These are phyloP conservation scores for Indicator maculatus DNA, from an alignment of 2,113 vertebrate species.

Conservation along the genomic window DNA sequence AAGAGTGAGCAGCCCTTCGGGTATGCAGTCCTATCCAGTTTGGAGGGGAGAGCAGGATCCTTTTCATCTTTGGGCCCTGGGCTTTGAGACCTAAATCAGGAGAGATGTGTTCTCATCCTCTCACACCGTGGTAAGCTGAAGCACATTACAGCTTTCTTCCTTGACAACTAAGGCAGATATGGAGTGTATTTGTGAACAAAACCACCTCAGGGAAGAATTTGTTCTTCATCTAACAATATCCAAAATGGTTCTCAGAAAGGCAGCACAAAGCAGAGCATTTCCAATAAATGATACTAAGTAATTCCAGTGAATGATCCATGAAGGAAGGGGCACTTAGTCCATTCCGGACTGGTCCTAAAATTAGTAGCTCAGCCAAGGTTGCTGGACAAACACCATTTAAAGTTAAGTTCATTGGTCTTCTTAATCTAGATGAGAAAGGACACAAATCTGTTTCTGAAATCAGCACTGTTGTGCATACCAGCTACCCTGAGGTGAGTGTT, in stretches of 20 bases:
- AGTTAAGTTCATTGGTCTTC: background rate
- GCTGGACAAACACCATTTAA: background rate
- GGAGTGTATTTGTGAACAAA: slow-evolving; percentile 25
- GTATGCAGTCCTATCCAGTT: background rate
- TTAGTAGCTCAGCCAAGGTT: slow-evolving; percentile 10
- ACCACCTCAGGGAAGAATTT: slow-evolving; percentile 55
- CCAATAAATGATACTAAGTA: slow-evolving; percentile 44
- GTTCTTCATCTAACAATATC: slow-evolving; percentile 47
- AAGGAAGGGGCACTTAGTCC: slow-evolving; percentile 16
- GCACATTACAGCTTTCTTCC: slow-evolving; percentile 3
- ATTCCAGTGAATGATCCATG: slow-evolving; percentile 24
- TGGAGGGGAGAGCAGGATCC: accelerated
- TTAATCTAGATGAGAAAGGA: background rate
- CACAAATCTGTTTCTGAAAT: background rate
- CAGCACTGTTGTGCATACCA: background rate
- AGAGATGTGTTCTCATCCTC: background rate
- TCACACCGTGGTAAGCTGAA: background rate
- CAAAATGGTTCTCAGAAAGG: slow-evolving; percentile 59
- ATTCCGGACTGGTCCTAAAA: background rate
- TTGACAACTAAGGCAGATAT: background rate
- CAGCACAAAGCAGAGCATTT: slow-evolving; percentile 31
- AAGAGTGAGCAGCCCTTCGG: background rate
- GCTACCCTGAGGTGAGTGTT: background rate
- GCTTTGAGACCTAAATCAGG: background rate
- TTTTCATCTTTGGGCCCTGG: background rate